Percentiles rank a stretch among this genome's conserved stretches.
phyloP scores from a whole-genome alignment of 2,888 invertebrate species.

The Romanomermis culicivorax region DNA sequence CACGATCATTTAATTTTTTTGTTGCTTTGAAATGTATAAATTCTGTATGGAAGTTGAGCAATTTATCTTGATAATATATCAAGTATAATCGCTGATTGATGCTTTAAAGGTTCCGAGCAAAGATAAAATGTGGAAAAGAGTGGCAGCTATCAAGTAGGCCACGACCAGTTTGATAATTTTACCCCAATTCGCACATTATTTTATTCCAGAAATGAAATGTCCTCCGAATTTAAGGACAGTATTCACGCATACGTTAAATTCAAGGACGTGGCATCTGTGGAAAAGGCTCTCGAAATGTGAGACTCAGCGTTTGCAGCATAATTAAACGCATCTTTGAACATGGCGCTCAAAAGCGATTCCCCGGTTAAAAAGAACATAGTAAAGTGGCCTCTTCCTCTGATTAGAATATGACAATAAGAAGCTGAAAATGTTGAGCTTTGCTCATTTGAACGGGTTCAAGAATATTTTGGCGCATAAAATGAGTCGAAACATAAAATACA shows the following conservation, averaged over 20 bases:
- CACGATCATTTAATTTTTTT: too few species aligned
- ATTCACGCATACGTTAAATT: conserved; percentile 2
- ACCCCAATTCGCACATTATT: not conserved
- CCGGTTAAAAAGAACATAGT: too few species aligned
- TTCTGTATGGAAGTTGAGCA: too few species aligned
- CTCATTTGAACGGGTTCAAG: conserved; percentile 12
- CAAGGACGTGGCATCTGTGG: not conserved
- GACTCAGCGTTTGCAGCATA: not conserved
- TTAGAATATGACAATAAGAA: not conserved
- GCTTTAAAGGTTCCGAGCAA: not conserved
- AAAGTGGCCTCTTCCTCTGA: not conserved
- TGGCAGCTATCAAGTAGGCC: not conserved
- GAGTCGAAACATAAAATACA: too few species aligned
- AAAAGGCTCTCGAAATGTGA: conserved; percentile 1
- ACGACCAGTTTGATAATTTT: too few species aligned
- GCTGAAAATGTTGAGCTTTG: not conserved
- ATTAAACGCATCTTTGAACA: too few species aligned
- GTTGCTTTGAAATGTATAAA: too few species aligned
- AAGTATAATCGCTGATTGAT: not conserved
- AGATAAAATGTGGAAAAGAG: not conserved
- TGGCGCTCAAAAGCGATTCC: too few species aligned
- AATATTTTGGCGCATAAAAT: too few species aligned
- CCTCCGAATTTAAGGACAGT: not conserved
- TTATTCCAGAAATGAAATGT: not conserved
- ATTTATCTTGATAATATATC: not conserved